phyloP scores from a whole-genome alignment of 2,888 invertebrate genomes.

The Seira sanloemensis region DNA sequence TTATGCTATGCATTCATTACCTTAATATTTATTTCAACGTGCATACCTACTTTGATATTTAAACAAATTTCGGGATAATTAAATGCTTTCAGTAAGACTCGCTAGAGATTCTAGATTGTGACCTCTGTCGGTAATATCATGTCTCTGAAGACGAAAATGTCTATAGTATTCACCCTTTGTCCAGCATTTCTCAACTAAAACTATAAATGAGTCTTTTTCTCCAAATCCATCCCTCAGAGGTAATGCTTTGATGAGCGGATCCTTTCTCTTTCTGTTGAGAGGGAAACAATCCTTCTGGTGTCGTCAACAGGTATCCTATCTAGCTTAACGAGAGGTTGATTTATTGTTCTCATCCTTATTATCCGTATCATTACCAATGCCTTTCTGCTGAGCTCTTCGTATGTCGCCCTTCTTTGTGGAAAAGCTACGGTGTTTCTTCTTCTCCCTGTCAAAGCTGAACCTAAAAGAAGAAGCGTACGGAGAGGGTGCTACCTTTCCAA shows the following conservation, averaged over 20 bases:
- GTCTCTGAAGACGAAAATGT: too few relatives aligned
- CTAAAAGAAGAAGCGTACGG: neutral
- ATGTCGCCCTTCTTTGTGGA: neutral
- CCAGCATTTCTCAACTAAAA: too few relatives aligned
- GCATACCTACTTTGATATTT: too few relatives aligned
- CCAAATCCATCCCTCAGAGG: too few relatives aligned
- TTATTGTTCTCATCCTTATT: constrained; percentile 37
- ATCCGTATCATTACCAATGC: constrained; percentile 37
- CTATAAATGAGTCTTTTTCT: too few relatives aligned
- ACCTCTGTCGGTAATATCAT: too few relatives aligned
- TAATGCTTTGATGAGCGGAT: constrained; percentile 22
- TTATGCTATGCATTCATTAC: too few relatives aligned
- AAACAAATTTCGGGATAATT: too few relatives aligned
- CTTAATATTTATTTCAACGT: too few relatives aligned
- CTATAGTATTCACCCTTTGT: too few relatives aligned
- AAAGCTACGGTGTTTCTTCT: neutral
- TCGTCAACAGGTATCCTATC: constrained; percentile 12
- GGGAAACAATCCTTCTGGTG: neutral
- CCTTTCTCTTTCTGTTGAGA: neutral
- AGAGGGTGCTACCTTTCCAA: neutral
- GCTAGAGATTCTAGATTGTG: too few relatives aligned
- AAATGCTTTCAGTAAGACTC: too few relatives aligned
- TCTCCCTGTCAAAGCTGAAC: neutral
- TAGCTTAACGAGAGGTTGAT: constrained; percentile 55
- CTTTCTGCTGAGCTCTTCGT: neutral